Percentiles rank a stretch among this genome's conserved stretches.
Evolutionary conservation across 2,888 invertebrate species (phyloP).

Genomic region (Lycophotia porphyrea): DNA sequence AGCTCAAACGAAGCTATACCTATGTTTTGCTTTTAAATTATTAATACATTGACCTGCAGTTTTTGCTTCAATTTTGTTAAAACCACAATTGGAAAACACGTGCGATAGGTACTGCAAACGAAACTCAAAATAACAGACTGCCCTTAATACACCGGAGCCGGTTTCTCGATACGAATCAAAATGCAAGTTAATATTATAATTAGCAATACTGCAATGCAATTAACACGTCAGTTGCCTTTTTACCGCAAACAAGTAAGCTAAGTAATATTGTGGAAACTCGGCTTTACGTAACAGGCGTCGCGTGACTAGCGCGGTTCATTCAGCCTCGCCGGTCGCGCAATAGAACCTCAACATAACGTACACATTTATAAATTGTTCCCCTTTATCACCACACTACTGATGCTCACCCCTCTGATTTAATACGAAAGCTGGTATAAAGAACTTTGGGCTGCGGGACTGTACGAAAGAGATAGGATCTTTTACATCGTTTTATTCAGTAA

Average conservation of each 20-base stretch:
- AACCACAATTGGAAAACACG: slow-evolving; percentile 15
- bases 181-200: slow-evolving; percentile 80
- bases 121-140: slow-evolving; percentile 64
- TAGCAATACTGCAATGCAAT: slow-evolving; percentile 84
- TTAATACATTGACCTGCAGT: slow-evolving; percentile 46
- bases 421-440: slow-evolving; percentile 10
- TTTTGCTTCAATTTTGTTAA: slow-evolving; percentile 36
- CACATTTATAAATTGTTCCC: slow-evolving; percentile 55
- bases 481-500: not conserved
- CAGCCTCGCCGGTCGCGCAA: slow-evolving; percentile 71
- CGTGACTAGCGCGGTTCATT: slow-evolving; percentile 85
- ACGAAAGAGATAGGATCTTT: too few relatives aligned
- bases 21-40: slow-evolving; percentile 22
- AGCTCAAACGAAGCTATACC: not conserved
- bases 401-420: slow-evolving; percentile 14
- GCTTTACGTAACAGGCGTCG: slow-evolving; percentile 84
- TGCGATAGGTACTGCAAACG: slow-evolving; percentile 60
- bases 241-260: slow-evolving; percentile 84
- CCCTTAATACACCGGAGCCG: slow-evolving; percentile 72
- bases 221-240: slow-evolving; percentile 84
- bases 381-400: slow-evolving; percentile 40
- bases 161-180: slow-evolving; percentile 76
- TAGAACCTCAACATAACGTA: slow-evolving; percentile 51
- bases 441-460: too few relatives aligned
- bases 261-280: slow-evolving; percentile 80